Conservation (phyloP, 2,113 vertebrate genomes). For the Rana temporaria region DNA sequence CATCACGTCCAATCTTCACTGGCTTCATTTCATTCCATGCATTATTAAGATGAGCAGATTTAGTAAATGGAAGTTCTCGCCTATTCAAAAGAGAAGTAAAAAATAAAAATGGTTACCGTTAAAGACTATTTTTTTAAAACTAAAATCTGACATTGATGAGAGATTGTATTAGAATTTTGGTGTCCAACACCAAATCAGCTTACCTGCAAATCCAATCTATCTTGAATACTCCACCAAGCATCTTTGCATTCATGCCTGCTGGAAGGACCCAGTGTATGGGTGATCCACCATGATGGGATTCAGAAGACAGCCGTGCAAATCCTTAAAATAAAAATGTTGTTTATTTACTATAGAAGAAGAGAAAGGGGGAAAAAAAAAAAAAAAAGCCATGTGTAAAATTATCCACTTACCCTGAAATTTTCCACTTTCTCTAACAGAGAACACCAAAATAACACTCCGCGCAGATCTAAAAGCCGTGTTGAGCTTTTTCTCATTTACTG, state of each 20-base stretch:
- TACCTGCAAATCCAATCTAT: conserved; percentile 99
- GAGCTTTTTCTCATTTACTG: conserved; percentile 97
- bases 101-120: neutral
- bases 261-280: conserved; percentile 98
- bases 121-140: neutral
- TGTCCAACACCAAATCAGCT: conserved; percentile 21
- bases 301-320: conserved; percentile 92
- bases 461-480: conserved; percentile 91
- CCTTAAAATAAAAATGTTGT: conserved; percentile 68
- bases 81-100: conserved; percentile 68
- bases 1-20: conserved; percentile 96
- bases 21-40: conserved; percentile 98
- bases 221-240: conserved; percentile 97
- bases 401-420: conserved; percentile 93
- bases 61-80: conserved; percentile 94
- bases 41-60: conserved; percentile 94
- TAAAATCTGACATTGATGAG: too few species aligned
- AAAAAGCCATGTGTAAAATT: neutral
- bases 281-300: conserved; percentile 95
- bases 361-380: too few species aligned
- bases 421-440: conserved; percentile 97
- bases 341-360: neutral
- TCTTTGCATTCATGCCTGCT: conserved; percentile 98
- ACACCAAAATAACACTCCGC: conserved; percentile 92
- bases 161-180: too few species aligned